A percentile compares a stretch with the other conserved stretches of the same genome.
Conservation (phyloP, 2,113 vertebrate species). For the Onychostruthus taczanowskii region DNA sequence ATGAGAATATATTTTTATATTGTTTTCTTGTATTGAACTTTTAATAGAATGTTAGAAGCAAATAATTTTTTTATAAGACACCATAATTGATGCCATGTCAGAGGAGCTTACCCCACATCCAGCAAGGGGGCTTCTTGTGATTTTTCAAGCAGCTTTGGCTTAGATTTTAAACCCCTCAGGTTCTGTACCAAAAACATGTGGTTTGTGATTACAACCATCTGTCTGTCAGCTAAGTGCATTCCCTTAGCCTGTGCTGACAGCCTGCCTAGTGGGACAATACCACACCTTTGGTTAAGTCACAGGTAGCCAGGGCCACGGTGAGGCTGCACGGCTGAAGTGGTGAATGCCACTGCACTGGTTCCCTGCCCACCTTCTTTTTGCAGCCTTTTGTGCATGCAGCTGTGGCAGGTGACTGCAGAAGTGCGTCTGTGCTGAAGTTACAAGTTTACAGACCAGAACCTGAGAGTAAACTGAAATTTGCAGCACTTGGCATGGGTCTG, state of each 20-base stretch:
- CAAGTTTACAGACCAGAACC: not conserved
- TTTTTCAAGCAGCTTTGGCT: not conserved
- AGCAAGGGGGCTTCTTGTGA: not conserved
- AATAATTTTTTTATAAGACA: not conserved
- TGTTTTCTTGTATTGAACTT: not conserved
- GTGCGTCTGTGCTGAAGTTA: not conserved
- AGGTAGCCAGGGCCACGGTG: not conserved
- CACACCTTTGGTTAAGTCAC: not conserved
- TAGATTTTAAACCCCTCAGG: not conserved
- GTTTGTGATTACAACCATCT: not conserved
- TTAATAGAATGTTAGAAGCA: not conserved
- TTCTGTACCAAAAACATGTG: not conserved
- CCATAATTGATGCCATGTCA: not conserved
- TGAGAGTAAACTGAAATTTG: not conserved
- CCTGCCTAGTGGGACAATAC: not conserved
- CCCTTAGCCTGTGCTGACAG: not conserved
- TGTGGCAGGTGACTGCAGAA: not conserved
- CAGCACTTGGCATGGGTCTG: not conserved
- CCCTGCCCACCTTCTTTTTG: not conserved
- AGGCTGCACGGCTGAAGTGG: not conserved
- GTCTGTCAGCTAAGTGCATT: not conserved
- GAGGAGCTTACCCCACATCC: not conserved
- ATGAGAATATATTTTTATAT: not conserved
- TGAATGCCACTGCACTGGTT: not conserved
- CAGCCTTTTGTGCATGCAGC: not conserved